phyloP scores from a whole-genome alignment of 2,888 invertebrate genomes.

The Pelosia muscerda region DNA sequence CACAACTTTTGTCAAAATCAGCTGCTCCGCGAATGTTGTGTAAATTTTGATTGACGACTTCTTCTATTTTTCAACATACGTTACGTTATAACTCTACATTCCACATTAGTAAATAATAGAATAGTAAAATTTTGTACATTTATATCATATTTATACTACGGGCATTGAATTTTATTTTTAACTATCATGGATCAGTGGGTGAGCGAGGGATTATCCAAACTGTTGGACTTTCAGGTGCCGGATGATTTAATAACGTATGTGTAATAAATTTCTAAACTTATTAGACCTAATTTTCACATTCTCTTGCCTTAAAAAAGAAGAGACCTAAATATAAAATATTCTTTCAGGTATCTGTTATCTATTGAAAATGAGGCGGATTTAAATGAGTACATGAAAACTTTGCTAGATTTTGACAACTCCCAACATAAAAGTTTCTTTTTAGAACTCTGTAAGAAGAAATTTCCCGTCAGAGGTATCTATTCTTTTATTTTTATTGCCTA shows the following conservation, averaged over 20 bases:
- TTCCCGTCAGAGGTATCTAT: conserved; percentile 72
- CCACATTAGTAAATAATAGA: background rate
- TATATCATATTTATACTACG: background rate
- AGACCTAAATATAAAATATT: background rate
- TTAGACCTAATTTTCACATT: background rate
- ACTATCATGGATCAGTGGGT: conserved; percentile 89
- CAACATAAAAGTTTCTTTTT: conserved; percentile 89
- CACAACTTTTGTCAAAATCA: conserved; percentile 1
- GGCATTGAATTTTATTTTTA: background rate
- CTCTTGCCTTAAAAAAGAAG: background rate
- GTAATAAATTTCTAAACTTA: background rate
- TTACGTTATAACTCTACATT: no score
- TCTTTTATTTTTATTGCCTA: background rate
- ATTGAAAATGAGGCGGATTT: conserved; percentile 91
- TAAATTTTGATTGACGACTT: no score
- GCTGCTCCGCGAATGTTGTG: background rate
- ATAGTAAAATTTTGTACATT: background rate
- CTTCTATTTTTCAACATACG: no score
- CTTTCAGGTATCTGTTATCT: conserved; percentile 89
- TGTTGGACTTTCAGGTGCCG: conserved; percentile 90
- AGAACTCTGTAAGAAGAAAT: conserved; percentile 86
- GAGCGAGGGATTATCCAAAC: conserved; percentile 87
- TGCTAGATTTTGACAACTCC: conserved; percentile 89
- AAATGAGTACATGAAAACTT: conserved; percentile 91
- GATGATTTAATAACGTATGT: conserved; percentile 90